phyloP scores from a whole-genome alignment of 2,888 invertebrate species.

The Liposcelis brunnea region DNA sequence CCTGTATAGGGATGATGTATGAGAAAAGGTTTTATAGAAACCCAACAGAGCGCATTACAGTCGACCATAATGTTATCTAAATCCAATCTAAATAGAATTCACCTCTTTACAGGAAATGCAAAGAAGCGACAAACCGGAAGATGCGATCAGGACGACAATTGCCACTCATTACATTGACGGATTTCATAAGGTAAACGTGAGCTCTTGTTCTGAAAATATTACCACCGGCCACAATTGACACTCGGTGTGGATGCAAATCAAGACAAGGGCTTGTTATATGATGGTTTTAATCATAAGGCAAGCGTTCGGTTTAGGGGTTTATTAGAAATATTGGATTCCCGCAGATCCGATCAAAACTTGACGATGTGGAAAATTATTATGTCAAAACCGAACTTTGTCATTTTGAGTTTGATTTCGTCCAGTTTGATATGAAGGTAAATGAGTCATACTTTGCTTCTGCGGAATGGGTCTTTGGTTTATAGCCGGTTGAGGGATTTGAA shows the following conservation, averaged over 20 bases:
- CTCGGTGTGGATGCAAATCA: conserved; percentile 7
- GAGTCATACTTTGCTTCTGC: too few relatives aligned
- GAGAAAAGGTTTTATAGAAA: too few relatives aligned
- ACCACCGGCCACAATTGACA: conserved; percentile 9
- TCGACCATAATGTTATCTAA: neutral
- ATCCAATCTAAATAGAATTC: conserved; percentile 8
- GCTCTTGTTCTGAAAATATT: neutral
- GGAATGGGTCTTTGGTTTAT: too few relatives aligned
- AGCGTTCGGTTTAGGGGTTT: too few relatives aligned
- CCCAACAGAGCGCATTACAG: too few relatives aligned
- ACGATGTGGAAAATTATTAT: conserved; percentile 6
- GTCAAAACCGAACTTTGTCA: conserved; percentile 2
- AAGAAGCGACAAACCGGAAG: conserved; percentile 9
- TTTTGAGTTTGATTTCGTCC: too few relatives aligned
- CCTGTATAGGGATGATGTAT: too few relatives aligned
- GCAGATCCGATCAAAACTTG: conserved; percentile 4
- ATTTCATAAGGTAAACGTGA: conserved; percentile 1
- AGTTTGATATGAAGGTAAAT: too few relatives aligned
- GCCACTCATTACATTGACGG: conserved; percentile 2
- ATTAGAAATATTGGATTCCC: too few relatives aligned
- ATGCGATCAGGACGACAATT: conserved; percentile 8
- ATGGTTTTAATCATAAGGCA: too few relatives aligned
- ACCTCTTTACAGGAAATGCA: conserved; percentile 8
- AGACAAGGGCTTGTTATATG: too few relatives aligned
- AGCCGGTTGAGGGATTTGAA: too few relatives aligned